Evolutionary conservation across 2,888 invertebrate species (phyloP), one percentile per base, ranked within the genome.

Genomic region (Diplolepis rosae): DNA sequence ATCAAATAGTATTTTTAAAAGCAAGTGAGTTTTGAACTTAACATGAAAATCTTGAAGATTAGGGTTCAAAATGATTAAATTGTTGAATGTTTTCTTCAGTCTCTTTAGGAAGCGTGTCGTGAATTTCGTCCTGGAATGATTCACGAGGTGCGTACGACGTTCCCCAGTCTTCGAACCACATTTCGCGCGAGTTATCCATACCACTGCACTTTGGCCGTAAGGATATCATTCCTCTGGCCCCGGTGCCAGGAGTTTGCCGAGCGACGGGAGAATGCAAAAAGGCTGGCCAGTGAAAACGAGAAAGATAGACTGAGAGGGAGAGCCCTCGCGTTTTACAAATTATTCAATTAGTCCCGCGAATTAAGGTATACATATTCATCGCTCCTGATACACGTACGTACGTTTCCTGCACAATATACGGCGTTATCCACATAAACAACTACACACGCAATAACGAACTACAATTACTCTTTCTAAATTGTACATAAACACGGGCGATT

Each of bases 331-430:
- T 86, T 88, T 88, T 88, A 88, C 88, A 88, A 88, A 88, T 88
- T 88, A 88, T 88, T 88, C 88, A 88, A 88, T 88, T 88, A 88
- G 88, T 87, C 88, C 83, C 84, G 88, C 87, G 88, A 88, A 88
- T 88, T 88, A 88, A 88, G 86, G 87, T 87, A 88, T 88, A 87
- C 87, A 88, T 88, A 88, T 88, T 88, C 88, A 88, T 88, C 85
- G 86, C 78, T 79, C 79, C 80, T 84, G 87, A 88, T 86, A 86
- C 73, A 73, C 75, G 72, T 71, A 68, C 71, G 74, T 72, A 74
- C 68, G 77, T 72, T 74, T 75, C 74, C 77, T 77, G 76, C 76
- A 73, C 77, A 79, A 82, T 80, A 77, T 80, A 81, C 80, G 75
- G 72, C 77, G 74, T 78, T 78, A 78, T 73, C 78, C 83, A 82